A percentile compares a stretch with the other conserved stretches of the same genome.
Conservation (phyloP, 2,113 vertebrate species). For the Boleophthalmus pectinirostris region DNA sequence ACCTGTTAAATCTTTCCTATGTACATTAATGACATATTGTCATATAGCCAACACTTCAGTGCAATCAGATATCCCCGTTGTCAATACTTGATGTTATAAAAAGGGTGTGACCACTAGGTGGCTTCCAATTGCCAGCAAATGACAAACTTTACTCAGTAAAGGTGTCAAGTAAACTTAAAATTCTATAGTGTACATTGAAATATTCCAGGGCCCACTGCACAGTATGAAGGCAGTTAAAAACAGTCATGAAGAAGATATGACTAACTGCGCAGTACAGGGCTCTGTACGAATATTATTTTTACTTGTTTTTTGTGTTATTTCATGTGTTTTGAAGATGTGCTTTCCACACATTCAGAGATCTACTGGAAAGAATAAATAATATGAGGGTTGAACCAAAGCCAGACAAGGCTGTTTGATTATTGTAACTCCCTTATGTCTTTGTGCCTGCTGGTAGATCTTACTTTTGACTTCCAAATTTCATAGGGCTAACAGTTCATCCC, state of each 20-base stretch:
- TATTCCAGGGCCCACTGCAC: not conserved
- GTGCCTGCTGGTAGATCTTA: constrained; percentile 62
- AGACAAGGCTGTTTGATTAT: constrained; percentile 48
- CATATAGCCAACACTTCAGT: constrained; percentile 50
- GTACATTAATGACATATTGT: constrained; percentile 45
- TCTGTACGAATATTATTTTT: constrained; percentile 7
- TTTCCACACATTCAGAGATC: constrained; percentile 44
- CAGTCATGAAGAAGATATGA: not conserved
- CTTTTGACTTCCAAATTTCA: constrained; percentile 56
- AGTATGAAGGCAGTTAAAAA: constrained; percentile 1
- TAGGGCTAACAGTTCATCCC: constrained; percentile 53
- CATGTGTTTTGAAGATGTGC: constrained; percentile 24
- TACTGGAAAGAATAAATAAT: constrained; percentile 63
- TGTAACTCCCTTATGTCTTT: constrained; percentile 56
- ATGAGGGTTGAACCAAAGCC: constrained; percentile 50
- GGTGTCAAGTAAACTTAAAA: constrained; percentile 38
- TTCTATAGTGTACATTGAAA: constrained; percentile 30
- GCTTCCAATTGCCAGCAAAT: constrained; percentile 56
- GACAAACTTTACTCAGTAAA: constrained; percentile 37
- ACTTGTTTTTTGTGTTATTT: constrained; percentile 18
- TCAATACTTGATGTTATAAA: constrained; percentile 59
- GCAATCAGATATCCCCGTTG: constrained; percentile 41
- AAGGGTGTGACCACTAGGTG: constrained; percentile 70
- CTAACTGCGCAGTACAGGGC: constrained; percentile 21
- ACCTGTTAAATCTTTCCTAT: constrained; percentile 47